Evolutionary conservation across 2,888 invertebrate species (phyloP), one percentile per base, ranked within the genome.

Genomic region (Lamproptera curius): DNA sequence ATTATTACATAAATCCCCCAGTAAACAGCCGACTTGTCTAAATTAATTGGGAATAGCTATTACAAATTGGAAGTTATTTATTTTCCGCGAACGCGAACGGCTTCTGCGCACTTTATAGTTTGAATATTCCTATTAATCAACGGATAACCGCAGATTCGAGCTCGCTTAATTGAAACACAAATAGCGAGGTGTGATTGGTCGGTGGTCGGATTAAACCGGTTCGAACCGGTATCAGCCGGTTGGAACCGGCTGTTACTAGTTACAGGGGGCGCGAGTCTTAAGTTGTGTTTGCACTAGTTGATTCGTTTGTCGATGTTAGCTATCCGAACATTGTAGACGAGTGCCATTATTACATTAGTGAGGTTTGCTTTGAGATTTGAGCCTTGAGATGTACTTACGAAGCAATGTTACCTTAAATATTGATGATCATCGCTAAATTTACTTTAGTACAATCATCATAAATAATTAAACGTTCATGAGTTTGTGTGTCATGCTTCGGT

Each of bases 101-200:
- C 31, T 11, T 28, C 16, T 42, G 33, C 41, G 39, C 45, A 50
- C 41, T 48, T 48, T 52, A 51, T 52, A 53, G 51, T 51, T 50
- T 40, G 48, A 57, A 58, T 56, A 51, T 58, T 57, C 55, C 56
- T 57, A 76, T 78, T 75, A 75, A 80, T 76, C 74, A 79, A 74
- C 60, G 61, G 67, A 58, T 58, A 70, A 76, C 80, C 77, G 65
- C 76, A 65, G 69, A 67, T 67, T 73, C 71, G 65, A 70, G 70
- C 59, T 62, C 57, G 53, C 73, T 74, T 82, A 81, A 84, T 83
- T 83, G 81, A 76, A 81, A 80, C 79, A 76, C 79, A 80, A 82
- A 81, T 80, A 78, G 71, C 63, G 73, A 72, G 76, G 75, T 79
- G 78, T 69, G 77, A 81, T 77, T 70, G 73, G 69, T 71, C 67